Evolutionary conservation across 2,797 vertebrate genomes (phyloP).

Genomic region (Sus cebifrons): DNA sequence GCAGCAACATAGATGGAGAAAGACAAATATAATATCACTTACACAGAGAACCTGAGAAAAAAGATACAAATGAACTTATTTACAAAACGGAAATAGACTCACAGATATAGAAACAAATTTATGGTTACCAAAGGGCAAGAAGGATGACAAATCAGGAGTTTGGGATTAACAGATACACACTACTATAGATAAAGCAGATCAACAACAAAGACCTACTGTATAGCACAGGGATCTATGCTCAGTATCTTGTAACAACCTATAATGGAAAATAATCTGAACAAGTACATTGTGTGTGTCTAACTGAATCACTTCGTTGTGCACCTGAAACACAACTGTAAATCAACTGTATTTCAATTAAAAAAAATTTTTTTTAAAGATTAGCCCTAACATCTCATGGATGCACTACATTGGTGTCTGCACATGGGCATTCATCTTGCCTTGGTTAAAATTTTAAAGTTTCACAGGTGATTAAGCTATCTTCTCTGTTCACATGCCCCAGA

Average conservation of each 20-base stretch:
- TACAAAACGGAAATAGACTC: no score
- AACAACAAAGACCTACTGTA: not conserved
- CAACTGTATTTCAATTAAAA: not conserved
- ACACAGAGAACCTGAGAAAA: no score
- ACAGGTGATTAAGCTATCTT: not conserved
- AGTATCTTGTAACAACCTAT: not conserved
- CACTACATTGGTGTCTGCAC: not conserved
- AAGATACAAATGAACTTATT: no score
- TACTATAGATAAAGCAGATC: not conserved
- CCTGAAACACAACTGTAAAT: not conserved
- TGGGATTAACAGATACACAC: not conserved
- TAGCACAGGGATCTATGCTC: not conserved
- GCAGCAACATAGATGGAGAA: not conserved
- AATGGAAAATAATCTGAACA: not conserved
- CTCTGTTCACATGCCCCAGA: not conserved
- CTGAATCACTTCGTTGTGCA: not conserved
- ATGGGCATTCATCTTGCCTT: not conserved
- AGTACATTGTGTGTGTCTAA: no score
- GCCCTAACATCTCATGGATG: not conserved
- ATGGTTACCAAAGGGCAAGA: not conserved
- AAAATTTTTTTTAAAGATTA: not conserved
- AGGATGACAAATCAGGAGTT: not conserved
- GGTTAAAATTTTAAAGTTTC: not conserved
- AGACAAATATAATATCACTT: not conserved
- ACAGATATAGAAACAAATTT: not conserved